Base-by-base conservation (phyloP, 2,888 invertebrate species). In the Pristionchus maxplancki region DNA sequence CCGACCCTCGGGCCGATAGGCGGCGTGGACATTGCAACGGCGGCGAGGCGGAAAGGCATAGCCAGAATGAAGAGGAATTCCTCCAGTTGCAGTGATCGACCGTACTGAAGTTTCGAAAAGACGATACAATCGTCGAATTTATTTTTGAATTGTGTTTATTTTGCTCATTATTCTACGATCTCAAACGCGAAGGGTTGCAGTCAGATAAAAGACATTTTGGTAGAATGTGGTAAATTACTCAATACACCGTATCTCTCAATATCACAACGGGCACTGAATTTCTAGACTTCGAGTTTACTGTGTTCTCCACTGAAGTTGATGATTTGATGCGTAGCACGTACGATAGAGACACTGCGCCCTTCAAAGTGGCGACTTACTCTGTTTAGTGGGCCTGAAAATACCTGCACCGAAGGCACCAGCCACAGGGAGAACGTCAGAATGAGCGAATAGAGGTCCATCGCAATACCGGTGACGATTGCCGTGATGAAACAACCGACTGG, bases 1-100 rank as follows among this genome's bases (percentile, higher is more conserved):
- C 85, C 85, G 15, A 86, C 85, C n/a, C 64, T 86, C 13, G 85
- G 85, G 8, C 44, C 85, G 4, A 20, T 86, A n/a, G 85, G 85
- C 0, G 85, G 64, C 24, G 67, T 86, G 11, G 64, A 40, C 20
- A 86, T 67, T 37, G 83, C 83, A 48, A 40, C 50, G 6, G 81
- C 44, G 0, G 31, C n/a, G 6, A 48, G 48, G 13, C 17, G 81
- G 37, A 50, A 81, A 50, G 50, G 4, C n/a, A 48, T 48, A 13
- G 81, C 81, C 1, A 24, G 48, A 74, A 74, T 1, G 71, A 74
- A 74, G 24, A 40, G 40, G 24, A 74, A 74, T 31, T 37, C 71
- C 0, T 40, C 37, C 24, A 74, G 34, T 74, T 74, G 13, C 1
- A 74, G 34, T 74, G 71, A 64, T 15, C 3, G 31, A 1, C 64